Conservation (phyloP, 2,113 vertebrate genomes). For the Dissostichus mawsoni region DNA sequence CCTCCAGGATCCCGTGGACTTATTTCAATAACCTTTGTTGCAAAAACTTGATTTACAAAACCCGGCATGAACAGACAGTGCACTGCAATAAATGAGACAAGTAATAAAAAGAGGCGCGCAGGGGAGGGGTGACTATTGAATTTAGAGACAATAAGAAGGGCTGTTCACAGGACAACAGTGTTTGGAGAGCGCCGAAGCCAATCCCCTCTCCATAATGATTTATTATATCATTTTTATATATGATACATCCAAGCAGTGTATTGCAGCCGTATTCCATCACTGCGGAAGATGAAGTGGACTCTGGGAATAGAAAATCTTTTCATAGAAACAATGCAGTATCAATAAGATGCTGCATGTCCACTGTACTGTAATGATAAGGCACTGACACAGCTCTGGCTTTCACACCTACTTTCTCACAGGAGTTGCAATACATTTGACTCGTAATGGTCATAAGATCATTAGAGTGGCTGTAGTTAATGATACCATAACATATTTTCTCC, state of each 20-base stretch:
- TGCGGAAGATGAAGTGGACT: slow-evolving; percentile 30
- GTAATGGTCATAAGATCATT: background rate
- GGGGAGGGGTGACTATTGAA: slow-evolving; percentile 68
- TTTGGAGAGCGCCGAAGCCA: slow-evolving; percentile 61
- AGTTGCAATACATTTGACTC: background rate
- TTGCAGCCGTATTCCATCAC: slow-evolving; percentile 62
- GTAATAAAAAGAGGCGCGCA: slow-evolving; percentile 78
- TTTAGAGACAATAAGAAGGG: slow-evolving; percentile 79
- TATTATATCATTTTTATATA: slow-evolving; percentile 76
- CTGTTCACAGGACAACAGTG: slow-evolving; percentile 73
- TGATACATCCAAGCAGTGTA: slow-evolving; percentile 63
- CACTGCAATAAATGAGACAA: slow-evolving; percentile 78
- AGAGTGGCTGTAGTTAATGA: background rate
- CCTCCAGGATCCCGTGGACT: slow-evolving; percentile 70
- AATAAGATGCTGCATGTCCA: slow-evolving; percentile 27
- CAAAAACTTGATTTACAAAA: slow-evolving; percentile 80
- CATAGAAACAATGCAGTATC: slow-evolving; percentile 48
- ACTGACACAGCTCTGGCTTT: background rate
- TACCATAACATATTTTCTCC: too few species aligned
- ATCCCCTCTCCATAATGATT: slow-evolving; percentile 73
- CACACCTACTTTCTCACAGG: background rate
- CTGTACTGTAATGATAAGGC: slow-evolving; percentile 21
- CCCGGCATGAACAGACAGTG: slow-evolving; percentile 71
- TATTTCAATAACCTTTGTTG: slow-evolving; percentile 82
- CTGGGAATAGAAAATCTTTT: slow-evolving; percentile 55